Conservation (phyloP, 2,888 invertebrate species). For the Augiades crinisus region DNA sequence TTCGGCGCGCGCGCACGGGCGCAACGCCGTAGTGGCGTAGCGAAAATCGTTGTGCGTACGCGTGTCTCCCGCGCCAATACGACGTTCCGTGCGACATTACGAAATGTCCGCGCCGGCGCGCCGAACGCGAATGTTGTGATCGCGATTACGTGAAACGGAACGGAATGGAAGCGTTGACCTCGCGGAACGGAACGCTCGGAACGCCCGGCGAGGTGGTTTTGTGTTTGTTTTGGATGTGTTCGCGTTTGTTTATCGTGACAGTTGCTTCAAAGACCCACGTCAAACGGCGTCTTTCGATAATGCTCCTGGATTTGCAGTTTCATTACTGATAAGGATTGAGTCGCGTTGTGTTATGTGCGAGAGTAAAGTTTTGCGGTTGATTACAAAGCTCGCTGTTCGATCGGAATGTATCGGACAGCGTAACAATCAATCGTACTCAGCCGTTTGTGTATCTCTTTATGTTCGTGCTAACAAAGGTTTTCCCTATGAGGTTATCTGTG, state of each 20-base stretch:
- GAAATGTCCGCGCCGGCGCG: conserved; percentile 57
- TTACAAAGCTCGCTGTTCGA: conserved; percentile 47
- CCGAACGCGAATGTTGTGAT: conserved; percentile 48
- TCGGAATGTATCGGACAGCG: conserved; percentile 42
- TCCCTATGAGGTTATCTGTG: conserved; percentile 54
- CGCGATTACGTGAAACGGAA: conserved; percentile 47
- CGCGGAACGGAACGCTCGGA: conserved; percentile 41
- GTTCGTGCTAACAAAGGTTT: conserved; percentile 46
- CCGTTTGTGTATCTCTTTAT: conserved; percentile 37
- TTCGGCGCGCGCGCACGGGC: too few species aligned
- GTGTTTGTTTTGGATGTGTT: conserved; percentile 63
- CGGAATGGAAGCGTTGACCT: conserved; percentile 67
- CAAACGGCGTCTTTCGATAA: too few species aligned
- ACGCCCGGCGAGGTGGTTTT: conserved; percentile 59
- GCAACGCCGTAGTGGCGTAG: too few species aligned
- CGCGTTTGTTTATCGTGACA: too few species aligned
- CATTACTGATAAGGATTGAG: too few species aligned
- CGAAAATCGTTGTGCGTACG: conserved; percentile 65
- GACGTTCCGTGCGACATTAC: conserved; percentile 53
- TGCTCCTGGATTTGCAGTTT: too few species aligned
- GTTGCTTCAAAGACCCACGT: too few species aligned
- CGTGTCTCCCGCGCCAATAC: conserved; percentile 56
- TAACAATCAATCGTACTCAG: too few species aligned
- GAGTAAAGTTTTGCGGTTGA: too few species aligned
- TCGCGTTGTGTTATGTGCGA: too few species aligned